Base-by-base conservation (phyloP, 2,797 vertebrate species). In the Semotilus atromaculatus region DNA sequence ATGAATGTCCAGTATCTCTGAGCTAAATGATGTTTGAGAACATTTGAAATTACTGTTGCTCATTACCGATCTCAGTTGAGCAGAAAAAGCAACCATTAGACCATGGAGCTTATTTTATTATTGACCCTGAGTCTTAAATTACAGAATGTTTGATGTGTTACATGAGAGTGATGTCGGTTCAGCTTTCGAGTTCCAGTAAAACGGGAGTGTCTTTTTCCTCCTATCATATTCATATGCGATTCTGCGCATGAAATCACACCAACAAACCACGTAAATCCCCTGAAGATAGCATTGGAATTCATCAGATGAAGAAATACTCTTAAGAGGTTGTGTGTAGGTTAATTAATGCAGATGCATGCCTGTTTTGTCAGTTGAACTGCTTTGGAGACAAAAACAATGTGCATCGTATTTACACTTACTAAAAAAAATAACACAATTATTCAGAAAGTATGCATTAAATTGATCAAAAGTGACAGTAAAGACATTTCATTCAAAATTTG, bases 101-200 rank as follows among this genome's bases (percentile, higher is more conserved):
- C 29, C 13, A 81, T 72, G 38, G 51, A 70, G 80, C 79, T 60
- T 51, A 87, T 81, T 43, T 70, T 64, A 53, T 68, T 89, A 88
- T 89, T 82, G 87, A 89, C 81, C 62, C 36, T 64, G 43, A 23
- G 62, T 71, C 81, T 88, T 77, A 67, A 67, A 83, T 64, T 81
- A 36, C 83, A 76, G 48, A 76, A 77, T 74, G n/a, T 73, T 73
- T 85, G 60, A 80, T 83, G 60, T 73, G 80, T 53, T 66, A 82
- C 74, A 66, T 78, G 70, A 85, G 38, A 36, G 77, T 86, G 55
- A 75, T 71, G 51, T 62, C 40, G 11, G 36, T 45, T 72, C 38
- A 45, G 48, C 36, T 76, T 77, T 40, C 31, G 51, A 71, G 55
- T 76, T 86, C 58, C 70, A 82, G 77, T 71, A 83, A 76, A 83